Evolutionary conservation across 2,113 vertebrate species (phyloP).

Genomic region (Lipophrys pholis): DNA sequence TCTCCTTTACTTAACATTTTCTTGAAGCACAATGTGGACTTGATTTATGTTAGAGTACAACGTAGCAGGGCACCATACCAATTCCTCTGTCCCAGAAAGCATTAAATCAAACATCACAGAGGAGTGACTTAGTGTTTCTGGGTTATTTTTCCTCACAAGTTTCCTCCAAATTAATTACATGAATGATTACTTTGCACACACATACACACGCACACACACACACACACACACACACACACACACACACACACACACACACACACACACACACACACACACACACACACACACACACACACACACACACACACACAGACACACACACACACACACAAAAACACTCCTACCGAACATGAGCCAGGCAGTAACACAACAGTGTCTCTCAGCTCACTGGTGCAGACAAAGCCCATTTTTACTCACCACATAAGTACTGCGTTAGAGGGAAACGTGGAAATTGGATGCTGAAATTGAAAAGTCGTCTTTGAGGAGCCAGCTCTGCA

Average conservation of each 20-base stretch:
- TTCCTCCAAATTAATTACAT: slow-evolving; percentile 84
- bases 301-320: slow-evolving; percentile 37
- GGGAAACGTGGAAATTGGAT: slow-evolving; percentile 67
- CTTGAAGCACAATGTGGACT: slow-evolving; percentile 24
- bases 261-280: too few relatives aligned
- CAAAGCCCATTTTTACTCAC: slow-evolving; percentile 65
- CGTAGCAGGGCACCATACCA: slow-evolving; percentile 41
- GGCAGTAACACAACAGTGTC: slow-evolving; percentile 72
- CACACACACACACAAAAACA: slow-evolving; percentile 51
- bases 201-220: not conserved
- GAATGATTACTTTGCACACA: slow-evolving; percentile 83
- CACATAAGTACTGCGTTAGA: slow-evolving; percentile 60
- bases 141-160: slow-evolving; percentile 76
- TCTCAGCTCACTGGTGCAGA: slow-evolving; percentile 76
- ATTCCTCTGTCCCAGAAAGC: slow-evolving; percentile 58
- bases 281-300: too few relatives aligned
- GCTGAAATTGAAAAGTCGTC: slow-evolving; percentile 72
- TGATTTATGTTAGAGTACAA: slow-evolving; percentile 67
- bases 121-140: slow-evolving; percentile 71
- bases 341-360: slow-evolving; percentile 62
- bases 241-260: too few relatives aligned
- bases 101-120: slow-evolving; percentile 80
- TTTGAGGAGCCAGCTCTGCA: slow-evolving; percentile 49
- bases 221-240: slow-evolving; percentile 61
- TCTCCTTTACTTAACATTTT: slow-evolving; percentile 10